Conservation (phyloP, 2,888 invertebrate species). For the Antheraea assamensis region DNA sequence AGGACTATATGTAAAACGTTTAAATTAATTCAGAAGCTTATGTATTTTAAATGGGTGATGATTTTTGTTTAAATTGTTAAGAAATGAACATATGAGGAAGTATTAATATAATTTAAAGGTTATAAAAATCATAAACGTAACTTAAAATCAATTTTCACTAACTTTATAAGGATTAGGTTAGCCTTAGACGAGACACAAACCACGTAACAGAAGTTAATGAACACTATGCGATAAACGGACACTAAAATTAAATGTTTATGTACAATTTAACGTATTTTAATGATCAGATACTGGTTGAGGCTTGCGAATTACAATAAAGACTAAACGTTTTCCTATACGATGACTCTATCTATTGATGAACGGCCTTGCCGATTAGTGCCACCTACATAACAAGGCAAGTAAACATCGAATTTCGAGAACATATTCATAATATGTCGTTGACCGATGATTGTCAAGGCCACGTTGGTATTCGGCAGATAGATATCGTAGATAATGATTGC, state of each 20-base stretch:
- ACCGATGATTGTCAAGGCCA: constrained; percentile 60
- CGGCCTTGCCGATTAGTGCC: constrained; percentile 67
- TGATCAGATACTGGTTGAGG: background rate
- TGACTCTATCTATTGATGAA: constrained; percentile 22
- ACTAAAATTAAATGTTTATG: background rate
- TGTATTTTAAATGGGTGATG: too few species aligned
- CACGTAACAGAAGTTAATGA: background rate
- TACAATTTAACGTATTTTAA: background rate
- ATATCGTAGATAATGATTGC: background rate
- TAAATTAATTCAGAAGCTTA: background rate
- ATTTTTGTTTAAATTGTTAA: background rate
- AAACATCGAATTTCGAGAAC: constrained; percentile 56
- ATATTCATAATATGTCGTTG: constrained; percentile 44
- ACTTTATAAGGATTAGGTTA: background rate
- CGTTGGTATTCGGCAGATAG: background rate
- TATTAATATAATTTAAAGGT: background rate
- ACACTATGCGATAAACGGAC: background rate
- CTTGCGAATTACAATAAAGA: constrained; percentile 40
- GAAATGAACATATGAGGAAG: background rate
- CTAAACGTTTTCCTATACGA: constrained; percentile 34
- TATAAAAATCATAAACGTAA: background rate
- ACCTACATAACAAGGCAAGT: constrained; percentile 65
- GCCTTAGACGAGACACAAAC: background rate
- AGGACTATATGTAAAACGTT: background rate
- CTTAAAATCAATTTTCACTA: background rate